Base-by-base conservation (phyloP, 1,140 invertebrate genomes). In the Elymnias hypermnestra region DNA sequence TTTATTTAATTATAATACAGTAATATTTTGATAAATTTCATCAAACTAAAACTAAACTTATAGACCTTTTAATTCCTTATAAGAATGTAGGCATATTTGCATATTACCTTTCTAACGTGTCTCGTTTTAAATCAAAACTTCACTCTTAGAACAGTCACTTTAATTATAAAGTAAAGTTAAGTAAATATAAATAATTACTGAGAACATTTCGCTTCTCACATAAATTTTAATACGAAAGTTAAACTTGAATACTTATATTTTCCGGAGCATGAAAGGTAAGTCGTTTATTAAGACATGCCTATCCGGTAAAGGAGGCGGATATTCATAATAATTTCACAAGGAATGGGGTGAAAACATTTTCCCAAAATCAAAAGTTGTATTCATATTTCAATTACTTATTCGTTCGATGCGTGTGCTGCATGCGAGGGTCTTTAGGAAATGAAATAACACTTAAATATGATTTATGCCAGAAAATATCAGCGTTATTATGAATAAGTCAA, bases 351-450 rank as follows among this genome's bases (percentile, higher is more conserved):
- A 62, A 79, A 72, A 71, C 64, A 73, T 77, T 73, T 64, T 61
- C 50, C 53, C 66, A 74, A 85, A 85, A 83, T 82, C 73, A 73
- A 82, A 82, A 85, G 73, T 83, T 82, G 62, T 62, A 70, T 81
- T 79, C 67, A 74, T 73, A 82, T 83, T 85, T 83, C 82, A 85
- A 85, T 85, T 85, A 82, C 72, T 84, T 78, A 75, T 77, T 81
- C 73, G 73, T 73, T 66, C 72, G 74, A 82, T 72, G 77, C 78
- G 75, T 78, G 74, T 77, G 72, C 71, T 69, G 74, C 70, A 72
- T 75, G 65, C 63, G 67, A 63, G 73, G 62, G 67, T 59, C 63
- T 42, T 43, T 63, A 83, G 82, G 82, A 85, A 85, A 85, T 85
- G 82, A 83, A 85, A 85, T 74, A 79, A 76, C 69, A 79, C 78